Base-by-base conservation (phyloP, 2,888 invertebrate genomes). In the Spatulosminthurus flaviceps region DNA sequence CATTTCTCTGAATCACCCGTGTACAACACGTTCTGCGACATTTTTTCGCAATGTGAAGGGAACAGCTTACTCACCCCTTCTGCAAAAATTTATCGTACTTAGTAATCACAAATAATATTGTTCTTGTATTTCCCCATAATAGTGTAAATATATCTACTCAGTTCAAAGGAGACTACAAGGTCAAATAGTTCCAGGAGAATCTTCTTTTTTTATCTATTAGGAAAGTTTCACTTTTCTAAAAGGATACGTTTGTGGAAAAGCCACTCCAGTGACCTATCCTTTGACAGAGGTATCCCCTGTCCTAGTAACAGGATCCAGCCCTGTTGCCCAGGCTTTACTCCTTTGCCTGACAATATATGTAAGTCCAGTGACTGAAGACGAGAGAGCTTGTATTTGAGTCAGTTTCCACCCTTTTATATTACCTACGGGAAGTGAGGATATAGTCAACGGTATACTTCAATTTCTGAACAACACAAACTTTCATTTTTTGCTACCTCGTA, bases 301-400 rank as follows among this genome's bases (percentile, higher is more conserved):
- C 67, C 28, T 67, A 67, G 67, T 28, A 67, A 26, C 67, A 67
- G 67, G 28, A 67, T 67, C 13, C 26, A 19, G 28, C 28, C 28
- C 67, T 67, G 28, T 29, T 67, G 16, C 29, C 11, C 26, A 13
- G 67, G 24, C 29, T 28, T 24, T 67, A n/a, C n/a, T n/a, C n/a
- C n/a, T n/a, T n/a, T n/a, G n/a, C n/a, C n/a, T n/a, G n/a, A n/a
- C n/a, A n/a, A n/a, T n/a, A n/a, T n/a, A 26, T 24, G 67, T 19
- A 67, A 26, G 51, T 51, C 4, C 16, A 4, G 16, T 51, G n/a
- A 19, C 16, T 19, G 9, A 51, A n/a, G 5, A 51, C 1, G 51
- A 51, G 7, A 51, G 7, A 41, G 41, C 41, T 9, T 41, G 13
- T 13, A 34, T 51, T 5, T 51, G 51, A 19, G 16, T 1, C n/a